Percentiles rank a stretch among this genome's conserved stretches.
These are phyloP conservation scores for Mizuhopecten yessoensis DNA, from an alignment of 1,140 invertebrate species.

Conservation along the genomic window DNA sequence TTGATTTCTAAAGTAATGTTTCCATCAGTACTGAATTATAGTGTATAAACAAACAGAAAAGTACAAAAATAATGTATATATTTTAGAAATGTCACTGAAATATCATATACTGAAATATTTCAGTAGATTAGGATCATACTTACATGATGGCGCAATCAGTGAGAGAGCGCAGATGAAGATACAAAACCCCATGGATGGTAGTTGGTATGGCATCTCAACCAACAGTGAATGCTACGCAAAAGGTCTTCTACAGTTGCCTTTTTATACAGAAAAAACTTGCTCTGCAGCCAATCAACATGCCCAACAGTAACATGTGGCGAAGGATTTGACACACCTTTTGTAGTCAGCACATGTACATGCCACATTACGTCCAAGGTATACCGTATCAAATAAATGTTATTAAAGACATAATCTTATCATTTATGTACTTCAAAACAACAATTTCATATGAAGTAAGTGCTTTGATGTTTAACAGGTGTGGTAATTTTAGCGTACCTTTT, in stretches of 20 bases:
- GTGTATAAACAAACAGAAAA: too few relatives aligned
- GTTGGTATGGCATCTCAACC: conserved; percentile 5
- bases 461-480: background rate
- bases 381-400: background rate
- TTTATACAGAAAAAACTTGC: background rate
- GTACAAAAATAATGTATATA: too few relatives aligned
- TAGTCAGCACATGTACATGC: background rate
- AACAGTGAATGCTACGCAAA: background rate
- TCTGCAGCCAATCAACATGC: background rate
- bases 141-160: background rate
- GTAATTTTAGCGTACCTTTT: background rate
- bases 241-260: background rate
- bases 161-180: conserved; percentile 11
- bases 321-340: background rate
- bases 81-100: too few relatives aligned
- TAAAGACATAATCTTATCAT: background rate
- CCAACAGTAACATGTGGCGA: background rate
- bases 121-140: background rate
- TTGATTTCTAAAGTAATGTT: background rate
- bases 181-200: background rate
- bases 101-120: background rate
- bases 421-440: background rate
- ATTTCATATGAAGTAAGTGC: background rate
- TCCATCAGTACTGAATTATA: background rate
- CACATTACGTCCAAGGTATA: background rate